Evolutionary conservation across 1,140 invertebrate species (phyloP).

Genomic region (Brachionus plicatilis): DNA sequence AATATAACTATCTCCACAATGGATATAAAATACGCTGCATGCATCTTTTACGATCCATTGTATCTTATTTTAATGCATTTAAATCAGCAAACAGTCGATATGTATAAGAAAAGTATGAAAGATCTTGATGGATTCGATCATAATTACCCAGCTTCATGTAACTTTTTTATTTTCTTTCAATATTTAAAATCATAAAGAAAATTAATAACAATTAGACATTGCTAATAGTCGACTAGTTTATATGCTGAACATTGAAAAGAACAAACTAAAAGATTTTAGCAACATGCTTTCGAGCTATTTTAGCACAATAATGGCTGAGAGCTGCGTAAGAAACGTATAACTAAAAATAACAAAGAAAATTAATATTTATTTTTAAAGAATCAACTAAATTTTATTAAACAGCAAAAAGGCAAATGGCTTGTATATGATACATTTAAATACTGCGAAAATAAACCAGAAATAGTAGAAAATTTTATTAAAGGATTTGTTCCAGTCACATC

Average conservation of each 20-base stretch:
- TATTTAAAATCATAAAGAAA: neutral
- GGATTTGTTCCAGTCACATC: neutral
- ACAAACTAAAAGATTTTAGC: neutral
- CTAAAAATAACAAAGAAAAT: no score
- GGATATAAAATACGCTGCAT: neutral
- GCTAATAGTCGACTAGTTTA: neutral
- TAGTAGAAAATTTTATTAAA: neutral
- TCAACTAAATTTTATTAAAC: neutral
- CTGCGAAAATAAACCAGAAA: neutral
- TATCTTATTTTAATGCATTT: neutral
- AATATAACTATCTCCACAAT: neutral
- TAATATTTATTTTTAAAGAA: neutral
- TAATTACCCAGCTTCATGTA: neutral
- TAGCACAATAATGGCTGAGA: neutral
- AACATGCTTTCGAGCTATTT: neutral
- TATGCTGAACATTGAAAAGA: neutral
- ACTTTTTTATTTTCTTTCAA: neutral
- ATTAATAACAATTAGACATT: neutral
- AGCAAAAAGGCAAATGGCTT: constrained; percentile 4
- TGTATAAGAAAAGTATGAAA: neutral
- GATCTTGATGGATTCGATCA: neutral
- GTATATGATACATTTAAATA: neutral
- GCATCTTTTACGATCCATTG: neutral
- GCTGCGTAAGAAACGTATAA: neutral
- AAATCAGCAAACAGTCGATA: neutral